Conservation (phyloP, 2,797 vertebrate genomes). For the Sciurus carolinensis region DNA sequence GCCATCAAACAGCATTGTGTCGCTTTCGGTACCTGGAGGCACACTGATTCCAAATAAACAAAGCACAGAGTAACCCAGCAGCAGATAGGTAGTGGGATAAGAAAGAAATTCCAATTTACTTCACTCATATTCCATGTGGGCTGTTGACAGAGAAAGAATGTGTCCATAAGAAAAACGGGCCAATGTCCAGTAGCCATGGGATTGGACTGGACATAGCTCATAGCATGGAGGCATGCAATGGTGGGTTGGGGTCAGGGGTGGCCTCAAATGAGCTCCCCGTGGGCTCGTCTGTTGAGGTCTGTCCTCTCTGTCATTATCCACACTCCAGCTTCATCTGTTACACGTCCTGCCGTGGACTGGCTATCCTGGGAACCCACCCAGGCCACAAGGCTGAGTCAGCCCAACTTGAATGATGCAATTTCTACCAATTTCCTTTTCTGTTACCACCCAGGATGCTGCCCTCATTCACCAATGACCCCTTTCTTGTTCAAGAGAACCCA, state of each 20-base stretch:
- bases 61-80: background rate
- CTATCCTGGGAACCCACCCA: background rate
- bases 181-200: background rate
- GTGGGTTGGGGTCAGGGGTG: background rate
- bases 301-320: background rate
- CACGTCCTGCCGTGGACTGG: background rate
- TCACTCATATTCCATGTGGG: background rate
- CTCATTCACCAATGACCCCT: background rate
- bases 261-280: background rate
- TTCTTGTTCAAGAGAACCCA: slow-evolving; percentile 18
- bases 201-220: background rate
- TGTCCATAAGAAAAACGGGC: background rate
- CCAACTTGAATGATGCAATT: slow-evolving; percentile 43
- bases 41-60: background rate
- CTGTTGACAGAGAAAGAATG: background rate
- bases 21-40: background rate
- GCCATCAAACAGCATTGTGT: background rate
- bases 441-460: slow-evolving; percentile 42
- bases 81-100: background rate
- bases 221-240: background rate
- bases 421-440: slow-evolving; percentile 43
- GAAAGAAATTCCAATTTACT: background rate
- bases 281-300: background rate
- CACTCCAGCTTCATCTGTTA: background rate
- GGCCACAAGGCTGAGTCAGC: slow-evolving; percentile 16